Conservation (phyloP, 1,140 invertebrate genomes). For the Drosophila orena region DNA sequence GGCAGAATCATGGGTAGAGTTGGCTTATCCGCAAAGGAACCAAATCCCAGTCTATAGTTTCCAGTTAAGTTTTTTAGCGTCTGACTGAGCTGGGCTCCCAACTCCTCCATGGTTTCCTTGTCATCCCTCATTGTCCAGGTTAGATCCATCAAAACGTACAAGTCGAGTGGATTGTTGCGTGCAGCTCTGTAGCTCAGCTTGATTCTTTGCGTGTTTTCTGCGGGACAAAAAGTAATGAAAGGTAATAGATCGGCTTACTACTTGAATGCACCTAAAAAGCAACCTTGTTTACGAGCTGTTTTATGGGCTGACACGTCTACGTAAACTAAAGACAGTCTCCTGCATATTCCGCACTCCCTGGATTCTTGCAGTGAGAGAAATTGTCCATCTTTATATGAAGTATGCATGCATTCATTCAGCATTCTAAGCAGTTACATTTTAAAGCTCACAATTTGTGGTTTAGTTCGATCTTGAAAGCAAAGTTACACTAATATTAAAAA, state of each 20-base stretch:
- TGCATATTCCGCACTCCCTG: slow-evolving; percentile 5
- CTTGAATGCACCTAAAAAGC: slow-evolving; percentile 11
- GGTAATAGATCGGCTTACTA: slow-evolving; percentile 45
- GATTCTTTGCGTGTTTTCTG: slow-evolving; percentile 86
- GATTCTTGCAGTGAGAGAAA: slow-evolving; percentile 1
- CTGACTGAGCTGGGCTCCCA: slow-evolving; percentile 89
- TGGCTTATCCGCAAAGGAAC: slow-evolving; percentile 94
- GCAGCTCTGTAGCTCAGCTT: slow-evolving; percentile 87
- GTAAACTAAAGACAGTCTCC: slow-evolving; percentile 34
- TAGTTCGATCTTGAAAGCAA: too few species aligned
- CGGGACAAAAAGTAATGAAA: slow-evolving; percentile 5
- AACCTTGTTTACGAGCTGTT: slow-evolving; percentile 64
- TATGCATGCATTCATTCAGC: too few species aligned
- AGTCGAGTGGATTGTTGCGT: slow-evolving; percentile 95
- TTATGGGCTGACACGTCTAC: slow-evolving; percentile 48
- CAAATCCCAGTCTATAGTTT: slow-evolving; percentile 93
- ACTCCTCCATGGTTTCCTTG: slow-evolving; percentile 90
- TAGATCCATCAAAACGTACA: slow-evolving; percentile 96
- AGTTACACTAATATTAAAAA: too few species aligned
- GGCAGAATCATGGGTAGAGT: slow-evolving; percentile 90
- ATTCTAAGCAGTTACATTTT: too few species aligned
- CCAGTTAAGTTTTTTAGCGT: slow-evolving; percentile 90
- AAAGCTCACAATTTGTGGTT: too few species aligned
- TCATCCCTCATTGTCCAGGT: slow-evolving; percentile 96
- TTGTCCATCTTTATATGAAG: too few species aligned